Evolutionary conservation across 1,140 invertebrate genomes (phyloP), one percentile per base, ranked within the genome.

Genomic region (Muscidifurax raptorellus): DNA sequence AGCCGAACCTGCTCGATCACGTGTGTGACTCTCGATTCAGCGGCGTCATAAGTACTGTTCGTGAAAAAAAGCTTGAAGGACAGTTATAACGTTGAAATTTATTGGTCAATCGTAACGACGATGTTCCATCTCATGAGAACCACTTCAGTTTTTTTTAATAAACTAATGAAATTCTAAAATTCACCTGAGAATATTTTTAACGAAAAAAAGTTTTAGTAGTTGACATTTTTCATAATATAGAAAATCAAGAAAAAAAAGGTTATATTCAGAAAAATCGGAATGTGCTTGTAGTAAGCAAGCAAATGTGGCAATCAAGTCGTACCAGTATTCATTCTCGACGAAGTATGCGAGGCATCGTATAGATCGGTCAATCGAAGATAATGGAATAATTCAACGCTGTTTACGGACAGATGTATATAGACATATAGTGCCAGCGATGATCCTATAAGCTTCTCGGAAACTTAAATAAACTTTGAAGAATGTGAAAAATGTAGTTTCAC

Each of bases 301-400:
- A 27, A 22, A 47, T 47, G n/a, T 27, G 74, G 27, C 40, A 76
- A 76, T 76, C 74, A 47, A 25, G 22, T 59, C 22, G 44, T 13
- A 59, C 22, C 22, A 59, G 6, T 4, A 59, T 59, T 59, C 52
- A 59, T 22, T n/a, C 52, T 7, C 52, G n/a, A 59, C 52, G 7
- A 40, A 40, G 36, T 59, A 7, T 59, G 52, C 36, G 7, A 40
- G 36, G 36, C 36, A 40, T 40, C 36, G 18, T 18, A 59, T 59
- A 59, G 18, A 59, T 59, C 22, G 52, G 22, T 59, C 22, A n/a
- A 81, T 71, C 74, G 74, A 71, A 77, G 59, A 77, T 77, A 69
- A 77, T 83, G 10, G 74, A 36, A 76, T 83, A 66, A 77, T 77
- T 83, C 36, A 25, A 32, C 52, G 28, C 5, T 72, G 69, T 69